Conservation (phyloP, 2,113 vertebrate species). For the Cyprinodon variegatus region DNA sequence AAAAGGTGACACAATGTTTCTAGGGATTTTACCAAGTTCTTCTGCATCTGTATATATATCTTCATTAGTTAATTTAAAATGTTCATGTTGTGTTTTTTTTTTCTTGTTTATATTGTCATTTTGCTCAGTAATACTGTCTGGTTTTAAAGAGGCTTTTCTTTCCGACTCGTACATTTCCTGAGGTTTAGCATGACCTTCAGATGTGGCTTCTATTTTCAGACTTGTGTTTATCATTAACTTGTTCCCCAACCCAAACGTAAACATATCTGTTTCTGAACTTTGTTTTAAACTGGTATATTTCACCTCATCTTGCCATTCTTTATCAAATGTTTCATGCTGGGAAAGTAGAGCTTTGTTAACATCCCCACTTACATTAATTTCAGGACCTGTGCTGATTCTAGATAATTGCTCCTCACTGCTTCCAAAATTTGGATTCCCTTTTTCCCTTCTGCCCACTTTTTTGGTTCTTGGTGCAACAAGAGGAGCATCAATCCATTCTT, state of each 20-base stretch:
- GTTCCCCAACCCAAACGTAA: neutral
- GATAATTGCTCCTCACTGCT: neutral
- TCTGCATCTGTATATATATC: constrained; percentile 37
- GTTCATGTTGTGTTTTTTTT: constrained; percentile 19
- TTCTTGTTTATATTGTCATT: constrained; percentile 4
- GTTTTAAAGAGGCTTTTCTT: constrained; percentile 45
- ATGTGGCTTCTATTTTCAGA: constrained; percentile 4
- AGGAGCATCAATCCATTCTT: constrained; percentile 37
- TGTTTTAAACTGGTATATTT: constrained; percentile 11
- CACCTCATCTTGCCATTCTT: constrained; percentile 4
- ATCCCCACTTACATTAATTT: neutral
- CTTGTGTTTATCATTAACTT: constrained; percentile 12
- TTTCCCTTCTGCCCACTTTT: constrained; percentile 43
- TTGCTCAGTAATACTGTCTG: constrained; percentile 34
- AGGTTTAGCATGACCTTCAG: constrained; percentile 10
- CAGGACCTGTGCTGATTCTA: neutral
- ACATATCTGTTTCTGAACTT: neutral
- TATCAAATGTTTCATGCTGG: constrained; percentile 4
- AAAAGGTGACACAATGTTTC: constrained; percentile 54
- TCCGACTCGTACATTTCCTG: constrained; percentile 38
- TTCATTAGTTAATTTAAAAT: constrained; percentile 9
- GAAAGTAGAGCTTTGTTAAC: neutral
- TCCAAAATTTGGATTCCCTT: constrained; percentile 15
- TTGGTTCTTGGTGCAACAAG: constrained; percentile 65
- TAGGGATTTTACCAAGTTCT: constrained; percentile 38